Evolutionary conservation across 2,797 vertebrate genomes (phyloP).

Genomic region (Oreortyx pictus): DNA sequence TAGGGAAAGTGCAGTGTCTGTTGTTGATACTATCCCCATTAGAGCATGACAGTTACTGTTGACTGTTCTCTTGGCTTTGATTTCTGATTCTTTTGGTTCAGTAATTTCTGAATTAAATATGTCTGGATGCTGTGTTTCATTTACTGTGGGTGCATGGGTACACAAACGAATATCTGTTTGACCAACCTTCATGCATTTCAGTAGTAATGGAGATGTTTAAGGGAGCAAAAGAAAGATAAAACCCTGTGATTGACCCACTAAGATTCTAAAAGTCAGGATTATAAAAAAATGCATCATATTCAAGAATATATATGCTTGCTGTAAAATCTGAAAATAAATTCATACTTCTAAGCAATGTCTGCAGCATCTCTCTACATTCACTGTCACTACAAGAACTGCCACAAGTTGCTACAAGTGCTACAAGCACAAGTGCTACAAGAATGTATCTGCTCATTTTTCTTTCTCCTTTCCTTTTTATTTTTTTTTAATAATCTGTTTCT

Average conservation of each 20-base stretch:
- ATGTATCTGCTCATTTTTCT: background rate
- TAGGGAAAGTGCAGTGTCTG: background rate
- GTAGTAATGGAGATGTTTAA: background rate
- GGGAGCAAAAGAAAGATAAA: background rate
- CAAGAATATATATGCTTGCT: background rate
- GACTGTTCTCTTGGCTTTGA: slow-evolving; percentile 41
- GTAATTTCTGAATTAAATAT: slow-evolving; percentile 50
- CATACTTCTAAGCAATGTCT: background rate
- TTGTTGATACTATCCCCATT: background rate
- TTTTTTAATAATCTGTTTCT: background rate
- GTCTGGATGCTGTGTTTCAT: slow-evolving; percentile 49
- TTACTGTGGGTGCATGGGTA: background rate
- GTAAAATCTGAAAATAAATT: slow-evolving; percentile 23
- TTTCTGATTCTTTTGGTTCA: slow-evolving; percentile 47
- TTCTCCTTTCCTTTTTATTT: background rate
- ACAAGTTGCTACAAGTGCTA: too few relatives aligned
- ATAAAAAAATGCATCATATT: background rate
- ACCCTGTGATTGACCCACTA: background rate
- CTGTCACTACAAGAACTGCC: background rate
- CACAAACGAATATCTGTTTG: background rate
- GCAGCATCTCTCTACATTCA: background rate
- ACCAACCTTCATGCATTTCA: background rate
- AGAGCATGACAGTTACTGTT: slow-evolving; percentile 31
- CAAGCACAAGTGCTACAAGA: too few relatives aligned
- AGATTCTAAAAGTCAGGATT: background rate